A percentile compares a stretch with the other conserved stretches of the same genome.
Conservation (phyloP, 2,797 vertebrate species). For the Cynopterus sphinx region DNA sequence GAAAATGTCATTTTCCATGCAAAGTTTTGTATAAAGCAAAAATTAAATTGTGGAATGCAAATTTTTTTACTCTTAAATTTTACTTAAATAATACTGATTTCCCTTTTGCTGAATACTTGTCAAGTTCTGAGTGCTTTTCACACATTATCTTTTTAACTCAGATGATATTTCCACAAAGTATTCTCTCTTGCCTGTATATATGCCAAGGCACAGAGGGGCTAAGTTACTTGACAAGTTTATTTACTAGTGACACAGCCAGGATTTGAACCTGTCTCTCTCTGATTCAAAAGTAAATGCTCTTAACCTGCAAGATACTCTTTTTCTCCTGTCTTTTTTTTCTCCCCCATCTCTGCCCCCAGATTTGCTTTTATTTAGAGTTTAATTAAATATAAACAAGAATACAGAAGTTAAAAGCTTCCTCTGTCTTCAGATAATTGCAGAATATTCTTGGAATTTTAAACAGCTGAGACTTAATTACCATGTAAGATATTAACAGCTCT, state of each 20-base stretch:
- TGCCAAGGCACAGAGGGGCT: not conserved
- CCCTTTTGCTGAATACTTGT: not conserved
- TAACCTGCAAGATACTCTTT: not conserved
- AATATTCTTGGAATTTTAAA: not conserved
- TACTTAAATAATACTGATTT: not conserved
- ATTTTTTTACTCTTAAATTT: not conserved
- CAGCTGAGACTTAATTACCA: not conserved
- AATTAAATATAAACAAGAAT: constrained; percentile 35
- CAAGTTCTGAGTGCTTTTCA: not conserved
- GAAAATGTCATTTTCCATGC: not conserved
- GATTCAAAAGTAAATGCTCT: not conserved
- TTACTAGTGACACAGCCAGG: not conserved
- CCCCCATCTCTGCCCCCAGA: not conserved
- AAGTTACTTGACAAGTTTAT: not conserved
- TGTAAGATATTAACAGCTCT: not conserved
- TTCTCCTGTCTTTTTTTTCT: not conserved
- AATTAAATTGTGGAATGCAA: not conserved
- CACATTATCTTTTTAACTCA: not conserved
- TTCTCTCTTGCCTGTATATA: not conserved
- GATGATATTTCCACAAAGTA: not conserved
- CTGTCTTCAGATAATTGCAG: not conserved
- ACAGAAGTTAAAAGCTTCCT: not conserved
- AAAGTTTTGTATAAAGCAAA: not conserved
- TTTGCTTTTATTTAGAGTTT: constrained; percentile 35
- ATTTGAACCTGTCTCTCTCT: not conserved